Percentiles rank a stretch among this genome's conserved stretches.
These are phyloP conservation scores for Pseudocheirus occidentalis DNA, from an alignment of 2,797 vertebrate genomes.

Conservation along the genomic window DNA sequence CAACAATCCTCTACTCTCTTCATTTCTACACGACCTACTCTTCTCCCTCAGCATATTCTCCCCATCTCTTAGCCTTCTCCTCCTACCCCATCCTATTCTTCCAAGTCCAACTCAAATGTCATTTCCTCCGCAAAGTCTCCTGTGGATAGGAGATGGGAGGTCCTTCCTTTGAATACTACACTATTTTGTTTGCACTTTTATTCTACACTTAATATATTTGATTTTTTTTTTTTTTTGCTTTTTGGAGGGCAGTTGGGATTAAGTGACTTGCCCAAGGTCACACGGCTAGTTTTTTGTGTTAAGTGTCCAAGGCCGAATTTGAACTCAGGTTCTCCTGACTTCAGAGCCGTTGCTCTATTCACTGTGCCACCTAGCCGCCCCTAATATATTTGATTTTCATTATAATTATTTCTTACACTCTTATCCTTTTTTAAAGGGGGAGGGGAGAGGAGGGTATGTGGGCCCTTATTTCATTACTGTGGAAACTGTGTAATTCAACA, in stretches of 20 bases:
- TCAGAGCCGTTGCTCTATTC: too few relatives aligned
- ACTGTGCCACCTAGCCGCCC: too few relatives aligned
- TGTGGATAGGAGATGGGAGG: neutral
- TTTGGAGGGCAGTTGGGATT: too few relatives aligned
- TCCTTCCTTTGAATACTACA: neutral
- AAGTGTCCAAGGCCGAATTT: too few relatives aligned
- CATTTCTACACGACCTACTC: too few relatives aligned
- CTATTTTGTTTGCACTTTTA: neutral
- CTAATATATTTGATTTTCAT: neutral
- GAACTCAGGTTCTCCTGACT: too few relatives aligned
- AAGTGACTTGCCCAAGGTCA: too few relatives aligned
- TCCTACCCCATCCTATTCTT: neutral
- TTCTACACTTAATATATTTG: neutral
- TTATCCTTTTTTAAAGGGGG: constrained; percentile 14
- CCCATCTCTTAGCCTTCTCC: neutral
- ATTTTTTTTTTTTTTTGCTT: too few relatives aligned
- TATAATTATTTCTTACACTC: neutral
- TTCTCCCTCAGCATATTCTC: neutral
- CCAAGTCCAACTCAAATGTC: neutral
- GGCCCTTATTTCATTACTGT: constrained; percentile 10
- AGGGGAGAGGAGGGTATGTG: neutral
- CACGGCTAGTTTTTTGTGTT: too few relatives aligned
- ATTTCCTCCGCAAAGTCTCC: constrained; percentile 9
- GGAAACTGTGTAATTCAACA: neutral
- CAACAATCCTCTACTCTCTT: neutral